Evolutionary conservation across 2,797 vertebrate species (phyloP).

Genomic region (Scomberomorus guttatus): DNA sequence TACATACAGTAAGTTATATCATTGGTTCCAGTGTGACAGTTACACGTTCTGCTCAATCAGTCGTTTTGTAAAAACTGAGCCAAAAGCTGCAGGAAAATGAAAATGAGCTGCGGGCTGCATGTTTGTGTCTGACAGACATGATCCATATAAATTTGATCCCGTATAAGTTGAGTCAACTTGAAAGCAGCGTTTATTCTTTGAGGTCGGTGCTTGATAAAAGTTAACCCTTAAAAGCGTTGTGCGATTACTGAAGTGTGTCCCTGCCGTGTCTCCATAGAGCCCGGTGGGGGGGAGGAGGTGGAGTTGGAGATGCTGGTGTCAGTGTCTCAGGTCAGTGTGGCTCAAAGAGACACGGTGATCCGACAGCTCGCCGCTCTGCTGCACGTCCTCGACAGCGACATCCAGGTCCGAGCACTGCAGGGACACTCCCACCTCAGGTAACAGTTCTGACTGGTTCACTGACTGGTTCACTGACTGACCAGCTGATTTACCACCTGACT

Average conservation of each 20-base stretch:
- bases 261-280: constrained; percentile 83
- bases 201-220: too few relatives aligned
- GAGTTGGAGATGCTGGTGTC: constrained; percentile 92
- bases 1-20: too few relatives aligned
- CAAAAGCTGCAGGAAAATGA: too few relatives aligned
- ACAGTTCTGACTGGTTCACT: neutral
- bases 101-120: too few relatives aligned
- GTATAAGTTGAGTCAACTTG: too few relatives aligned
- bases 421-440: constrained; percentile 93
- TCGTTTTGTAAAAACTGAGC: too few relatives aligned
- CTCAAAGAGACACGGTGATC: constrained; percentile 90
- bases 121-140: too few relatives aligned
- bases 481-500: neutral
- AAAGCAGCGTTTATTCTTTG: too few relatives aligned
- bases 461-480: neutral
- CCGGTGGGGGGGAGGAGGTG: constrained; percentile 87
- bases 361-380: constrained; percentile 91
- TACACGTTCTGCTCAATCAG: too few relatives aligned
- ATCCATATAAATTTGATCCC: too few relatives aligned
- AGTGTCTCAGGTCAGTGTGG: constrained; percentile 88
- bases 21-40: too few relatives aligned
- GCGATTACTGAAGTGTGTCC: constrained; percentile 14
- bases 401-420: constrained; percentile 89
- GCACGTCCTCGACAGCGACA: constrained; percentile 88
- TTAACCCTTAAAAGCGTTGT: neutral